Evolutionary conservation across 2,797 vertebrate genomes (phyloP).

Genomic region (Furcifer pardalis): DNA sequence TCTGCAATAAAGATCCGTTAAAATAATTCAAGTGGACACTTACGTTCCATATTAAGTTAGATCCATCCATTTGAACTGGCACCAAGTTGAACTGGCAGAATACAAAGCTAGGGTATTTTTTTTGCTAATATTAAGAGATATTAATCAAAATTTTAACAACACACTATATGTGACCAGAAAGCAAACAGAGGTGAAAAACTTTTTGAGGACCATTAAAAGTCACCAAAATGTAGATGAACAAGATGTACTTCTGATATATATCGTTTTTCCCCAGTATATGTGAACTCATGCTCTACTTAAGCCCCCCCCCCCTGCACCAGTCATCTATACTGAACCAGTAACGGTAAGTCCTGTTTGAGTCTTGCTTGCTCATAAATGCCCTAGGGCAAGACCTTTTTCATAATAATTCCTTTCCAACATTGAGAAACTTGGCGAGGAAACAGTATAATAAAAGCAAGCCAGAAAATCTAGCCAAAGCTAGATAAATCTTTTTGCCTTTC

Average conservation of each 20-base stretch:
- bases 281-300: constrained; percentile 56
- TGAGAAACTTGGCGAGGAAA: constrained; percentile 67
- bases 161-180: constrained; percentile 45
- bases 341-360: constrained; percentile 70
- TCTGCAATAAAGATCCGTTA: constrained; percentile 52
- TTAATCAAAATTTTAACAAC: constrained; percentile 45
- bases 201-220: constrained; percentile 51
- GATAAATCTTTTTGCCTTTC: constrained; percentile 60
- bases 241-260: constrained; percentile 46
- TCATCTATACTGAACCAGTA: constrained; percentile 69
- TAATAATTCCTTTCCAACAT: constrained; percentile 72
- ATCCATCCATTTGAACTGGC: constrained; percentile 36
- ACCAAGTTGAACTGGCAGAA: constrained; percentile 43
- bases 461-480: constrained; percentile 66
- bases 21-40: constrained; percentile 51
- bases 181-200: constrained; percentile 21
- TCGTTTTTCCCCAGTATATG: no score
- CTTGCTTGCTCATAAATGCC: constrained; percentile 62
- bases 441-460: constrained; percentile 69
- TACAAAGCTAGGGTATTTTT: constrained; percentile 19
- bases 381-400: constrained; percentile 71
- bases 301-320: no score
- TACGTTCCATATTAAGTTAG: constrained; percentile 41
- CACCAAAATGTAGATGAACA: constrained; percentile 20
- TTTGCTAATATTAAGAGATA: constrained; percentile 42